Conservation (phyloP, 1,140 invertebrate species). For the Caenorhabditis remanei region DNA sequence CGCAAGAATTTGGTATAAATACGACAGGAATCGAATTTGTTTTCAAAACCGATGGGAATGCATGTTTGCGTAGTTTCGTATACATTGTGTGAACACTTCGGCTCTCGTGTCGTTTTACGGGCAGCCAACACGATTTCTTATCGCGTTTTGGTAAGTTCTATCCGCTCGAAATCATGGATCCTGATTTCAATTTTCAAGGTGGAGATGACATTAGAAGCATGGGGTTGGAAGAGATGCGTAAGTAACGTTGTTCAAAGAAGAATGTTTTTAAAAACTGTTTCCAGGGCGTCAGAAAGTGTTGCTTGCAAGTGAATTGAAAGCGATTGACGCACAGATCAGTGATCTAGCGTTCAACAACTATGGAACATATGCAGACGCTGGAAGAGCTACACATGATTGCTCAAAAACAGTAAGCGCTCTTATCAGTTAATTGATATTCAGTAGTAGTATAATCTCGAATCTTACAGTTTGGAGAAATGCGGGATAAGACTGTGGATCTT, state of each 20-base stretch:
- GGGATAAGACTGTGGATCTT: slow-evolving; percentile 57
- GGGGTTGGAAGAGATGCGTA: slow-evolving; percentile 34
- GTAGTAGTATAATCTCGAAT: neutral
- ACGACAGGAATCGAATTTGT: no score
- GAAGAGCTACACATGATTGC: slow-evolving; percentile 76
- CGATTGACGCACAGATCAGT: slow-evolving; percentile 69
- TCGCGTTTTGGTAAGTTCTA: neutral
- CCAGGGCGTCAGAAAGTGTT: slow-evolving; percentile 49
- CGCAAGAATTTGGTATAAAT: no score
- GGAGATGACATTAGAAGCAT: slow-evolving; percentile 32
- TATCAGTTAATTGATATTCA: slow-evolving; percentile 32
- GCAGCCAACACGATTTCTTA: slow-evolving; percentile 49
- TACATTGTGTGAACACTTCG: slow-evolving; percentile 4
- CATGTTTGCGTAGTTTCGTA: neutral
- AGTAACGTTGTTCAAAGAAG: neutral
- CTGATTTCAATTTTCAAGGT: slow-evolving; percentile 6
- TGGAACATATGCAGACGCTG: slow-evolving; percentile 77
- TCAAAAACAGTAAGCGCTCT: slow-evolving; percentile 72
- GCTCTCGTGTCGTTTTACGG: slow-evolving; percentile 31
- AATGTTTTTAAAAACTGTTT: neutral
- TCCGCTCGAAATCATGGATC: neutral
- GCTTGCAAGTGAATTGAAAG: slow-evolving; percentile 48
- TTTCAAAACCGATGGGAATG: neutral
- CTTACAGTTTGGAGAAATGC: slow-evolving; percentile 67
- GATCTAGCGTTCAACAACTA: slow-evolving; percentile 78